Conservation (phyloP, 2,113 vertebrate genomes). For the Cervus canadensis region DNA sequence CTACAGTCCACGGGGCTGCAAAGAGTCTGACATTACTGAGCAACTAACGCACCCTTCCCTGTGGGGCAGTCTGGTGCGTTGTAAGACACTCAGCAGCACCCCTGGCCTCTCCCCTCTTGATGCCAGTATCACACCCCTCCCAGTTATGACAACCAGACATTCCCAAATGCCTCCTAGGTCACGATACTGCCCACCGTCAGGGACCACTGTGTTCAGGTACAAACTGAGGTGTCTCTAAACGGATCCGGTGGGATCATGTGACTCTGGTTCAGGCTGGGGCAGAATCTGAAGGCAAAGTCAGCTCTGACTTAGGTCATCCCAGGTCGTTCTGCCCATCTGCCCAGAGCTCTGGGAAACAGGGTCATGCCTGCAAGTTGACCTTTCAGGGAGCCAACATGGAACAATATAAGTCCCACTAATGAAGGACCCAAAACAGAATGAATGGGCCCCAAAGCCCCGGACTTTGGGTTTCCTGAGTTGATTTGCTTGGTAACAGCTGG, state of each 20-base stretch:
- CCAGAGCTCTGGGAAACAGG: neutral
- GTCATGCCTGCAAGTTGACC: neutral
- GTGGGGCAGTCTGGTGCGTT: neutral
- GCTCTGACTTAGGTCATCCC: neutral
- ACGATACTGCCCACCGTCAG: neutral
- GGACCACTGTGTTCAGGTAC: neutral
- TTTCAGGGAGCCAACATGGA: neutral
- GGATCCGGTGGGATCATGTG: neutral
- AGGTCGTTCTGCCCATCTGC: neutral
- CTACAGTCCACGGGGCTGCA: neutral
- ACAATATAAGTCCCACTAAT: neutral
- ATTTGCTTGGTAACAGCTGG: neutral
- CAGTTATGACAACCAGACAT: neutral
- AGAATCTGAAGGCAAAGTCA: neutral
- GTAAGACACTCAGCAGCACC: neutral
- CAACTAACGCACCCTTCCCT: neutral
- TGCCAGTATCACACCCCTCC: neutral
- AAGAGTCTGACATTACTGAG: neutral
- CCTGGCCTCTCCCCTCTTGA: neutral
- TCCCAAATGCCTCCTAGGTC: neutral
- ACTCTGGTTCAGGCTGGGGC: neutral
- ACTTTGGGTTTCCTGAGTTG: neutral
- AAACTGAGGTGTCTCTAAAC: neutral
- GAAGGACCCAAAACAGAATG: neutral
- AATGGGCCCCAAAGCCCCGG: neutral